Base-by-base conservation (phyloP, 2,113 vertebrate genomes). In the Sinocyclocheilus rhinocerous region DNA sequence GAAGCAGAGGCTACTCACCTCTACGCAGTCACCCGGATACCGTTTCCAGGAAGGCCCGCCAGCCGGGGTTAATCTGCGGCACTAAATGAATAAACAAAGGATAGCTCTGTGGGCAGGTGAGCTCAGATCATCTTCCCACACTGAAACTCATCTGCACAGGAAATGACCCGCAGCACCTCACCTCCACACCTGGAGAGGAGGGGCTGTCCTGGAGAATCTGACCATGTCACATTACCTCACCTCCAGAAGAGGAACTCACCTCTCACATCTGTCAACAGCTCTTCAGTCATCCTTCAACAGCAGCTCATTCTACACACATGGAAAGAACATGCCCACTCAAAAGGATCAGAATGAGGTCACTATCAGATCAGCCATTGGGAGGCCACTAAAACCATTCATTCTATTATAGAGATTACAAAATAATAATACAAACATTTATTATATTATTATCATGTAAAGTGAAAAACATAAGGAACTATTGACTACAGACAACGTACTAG, bases 61-160 rank as follows among this genome's bases (percentile, higher is more conserved):
- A 95, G 96, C 95, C 95, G 94, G 95, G 96, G 95, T 94, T 95
- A 96, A 97, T 96, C 96, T 96, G 93, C 83, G 94, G 94, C 93
- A 91, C 95, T 95, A 96, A 96, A 97, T 97, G 96, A 97, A 97
- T 97, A 97, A 96, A 99, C 97, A 99, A 99, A 97, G 97, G 95
- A 94, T 93, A 94, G 94, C 96, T 97, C 96, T 99, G 97, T 98
- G 95, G 94, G 96, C 98, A 98, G 97, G 97, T 98, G 98, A 98
- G 93, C 93, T 63, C 96, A 97, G 97, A 98, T 95, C 92, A 97
- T 98, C 97, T 96, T 93, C 94, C 91, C 93, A 93, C 95, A 94
- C 94, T 95, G 92, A 96, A 96, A 96, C 95, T 95, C 96, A 96
- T 94, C 96, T 94, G 84, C 94, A 86, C 94, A 97, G 97, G 97